These are phyloP conservation scores for Asobara japonica DNA, from an alignment of 1,140 invertebrate genomes.

Conservation along the genomic window DNA sequence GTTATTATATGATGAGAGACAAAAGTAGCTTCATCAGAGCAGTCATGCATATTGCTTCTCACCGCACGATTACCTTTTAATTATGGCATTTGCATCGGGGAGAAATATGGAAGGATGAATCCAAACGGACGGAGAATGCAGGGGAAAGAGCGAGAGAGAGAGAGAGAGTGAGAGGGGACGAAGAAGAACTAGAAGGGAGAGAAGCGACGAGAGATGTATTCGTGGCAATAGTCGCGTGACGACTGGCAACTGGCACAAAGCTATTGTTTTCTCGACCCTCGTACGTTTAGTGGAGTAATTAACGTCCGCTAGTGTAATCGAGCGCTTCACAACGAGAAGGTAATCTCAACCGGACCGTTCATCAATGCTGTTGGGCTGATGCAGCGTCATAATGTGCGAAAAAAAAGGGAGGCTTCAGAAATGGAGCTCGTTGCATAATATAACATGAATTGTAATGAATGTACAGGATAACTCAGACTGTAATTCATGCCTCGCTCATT, in stretches of 20 bases:
- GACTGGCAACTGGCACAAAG: slow-evolving; percentile 54
- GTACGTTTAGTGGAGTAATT: slow-evolving; percentile 54
- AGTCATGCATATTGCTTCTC: slow-evolving; percentile 14
- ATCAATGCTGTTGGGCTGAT: slow-evolving; percentile 33
- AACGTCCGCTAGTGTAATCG: slow-evolving; percentile 44
- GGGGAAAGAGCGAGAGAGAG: neutral
- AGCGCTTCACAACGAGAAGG: slow-evolving; percentile 24
- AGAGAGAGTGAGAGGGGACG: neutral
- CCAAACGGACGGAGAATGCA: neutral
- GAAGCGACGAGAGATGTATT: slow-evolving; percentile 40
- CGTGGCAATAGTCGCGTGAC: slow-evolving; percentile 57
- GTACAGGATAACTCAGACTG: too few relatives aligned
- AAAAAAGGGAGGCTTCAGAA: neutral
- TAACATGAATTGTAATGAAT: neutral
- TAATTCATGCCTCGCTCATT: too few relatives aligned
- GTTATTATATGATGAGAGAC: neutral
- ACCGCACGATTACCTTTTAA: slow-evolving; percentile 51
- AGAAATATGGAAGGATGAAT: neutral
- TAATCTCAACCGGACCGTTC: slow-evolving; percentile 35
- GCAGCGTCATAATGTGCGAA: neutral
- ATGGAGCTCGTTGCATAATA: neutral
- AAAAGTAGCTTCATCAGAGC: slow-evolving; percentile 14
- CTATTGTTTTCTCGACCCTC: slow-evolving; percentile 56
- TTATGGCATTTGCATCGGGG: slow-evolving; percentile 49
- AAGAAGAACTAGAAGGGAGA: neutral